Evolutionary conservation across 2,888 invertebrate genomes (phyloP).

Genomic region (Dryocosmus kuriphilus): DNA sequence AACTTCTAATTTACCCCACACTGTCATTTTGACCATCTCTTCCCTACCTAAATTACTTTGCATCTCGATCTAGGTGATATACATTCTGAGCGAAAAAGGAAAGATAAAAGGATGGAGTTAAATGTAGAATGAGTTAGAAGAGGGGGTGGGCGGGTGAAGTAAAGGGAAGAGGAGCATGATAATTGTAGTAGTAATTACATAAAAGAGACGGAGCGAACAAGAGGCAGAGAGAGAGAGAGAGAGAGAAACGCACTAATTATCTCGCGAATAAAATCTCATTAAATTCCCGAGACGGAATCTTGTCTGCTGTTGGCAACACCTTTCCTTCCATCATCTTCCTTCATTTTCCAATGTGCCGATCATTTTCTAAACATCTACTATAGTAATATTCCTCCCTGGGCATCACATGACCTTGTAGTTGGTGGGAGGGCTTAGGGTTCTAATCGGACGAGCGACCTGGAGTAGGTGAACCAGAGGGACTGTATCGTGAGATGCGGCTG

Average conservation of each 20-base stretch:
- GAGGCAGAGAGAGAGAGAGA: constrained; percentile 50
- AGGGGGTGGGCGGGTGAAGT: constrained; percentile 41
- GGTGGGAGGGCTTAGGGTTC: too few species aligned
- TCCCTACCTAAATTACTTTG: background rate
- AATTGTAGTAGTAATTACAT: constrained; percentile 66
- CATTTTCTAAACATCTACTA: background rate
- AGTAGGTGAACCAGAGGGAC: too few species aligned
- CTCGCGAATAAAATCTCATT: constrained; percentile 68
- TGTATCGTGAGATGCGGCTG: too few species aligned
- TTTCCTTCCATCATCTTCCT: constrained; percentile 41
- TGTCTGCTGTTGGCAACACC: constrained; percentile 62
- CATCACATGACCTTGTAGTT: too few species aligned
- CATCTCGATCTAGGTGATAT: background rate
- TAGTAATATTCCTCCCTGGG: too few species aligned
- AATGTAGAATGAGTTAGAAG: constrained; percentile 22
- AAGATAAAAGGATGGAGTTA: background rate
- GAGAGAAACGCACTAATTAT: constrained; percentile 69
- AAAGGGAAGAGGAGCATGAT: constrained; percentile 56
- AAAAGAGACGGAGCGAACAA: constrained; percentile 58
- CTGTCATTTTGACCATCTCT: background rate
- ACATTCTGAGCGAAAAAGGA: background rate
- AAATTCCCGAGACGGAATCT: constrained; percentile 63
- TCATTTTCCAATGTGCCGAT: background rate
- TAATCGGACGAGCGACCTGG: too few species aligned
- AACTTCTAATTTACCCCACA: background rate